Percentiles rank a stretch among this genome's conserved stretches.
Evolutionary conservation across 2,113 vertebrate genomes (phyloP).

Genomic region (Pteronura brasiliensis): DNA sequence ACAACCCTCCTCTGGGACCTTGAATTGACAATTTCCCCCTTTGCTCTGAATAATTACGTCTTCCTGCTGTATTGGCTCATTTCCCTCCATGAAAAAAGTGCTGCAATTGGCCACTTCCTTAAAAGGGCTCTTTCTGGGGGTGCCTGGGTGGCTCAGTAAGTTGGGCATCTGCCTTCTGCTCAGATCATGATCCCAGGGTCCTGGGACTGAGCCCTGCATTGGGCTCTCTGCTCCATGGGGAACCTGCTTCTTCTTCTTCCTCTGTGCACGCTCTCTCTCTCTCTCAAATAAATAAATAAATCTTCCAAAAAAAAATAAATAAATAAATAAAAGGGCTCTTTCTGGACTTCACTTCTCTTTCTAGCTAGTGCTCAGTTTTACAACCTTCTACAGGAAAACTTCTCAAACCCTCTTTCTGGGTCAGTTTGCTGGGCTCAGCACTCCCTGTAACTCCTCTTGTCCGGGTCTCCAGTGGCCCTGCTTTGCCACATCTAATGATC

Average conservation of each 20-base stretch:
- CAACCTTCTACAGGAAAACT: background rate
- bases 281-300: background rate
- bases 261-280: background rate
- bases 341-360: background rate
- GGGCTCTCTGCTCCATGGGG: background rate
- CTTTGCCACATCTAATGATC: rapidly evolving
- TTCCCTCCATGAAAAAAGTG: background rate
- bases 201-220: background rate
- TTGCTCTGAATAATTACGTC: background rate
- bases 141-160: background rate
- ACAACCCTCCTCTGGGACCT: no score
- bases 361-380: background rate
- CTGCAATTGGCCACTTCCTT: background rate
- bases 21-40: background rate
- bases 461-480: rapidly evolving
- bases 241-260: background rate
- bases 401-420: background rate
- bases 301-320: background rate
- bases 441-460: rapidly evolving
- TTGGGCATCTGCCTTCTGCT: background rate
- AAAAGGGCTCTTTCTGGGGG: background rate
- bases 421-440: background rate
- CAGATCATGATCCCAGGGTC: background rate
- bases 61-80: background rate
- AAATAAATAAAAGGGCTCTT: background rate